These are phyloP conservation scores for Drosophila saltans DNA, from an alignment of 1,140 invertebrate species.

Conservation along the genomic window DNA sequence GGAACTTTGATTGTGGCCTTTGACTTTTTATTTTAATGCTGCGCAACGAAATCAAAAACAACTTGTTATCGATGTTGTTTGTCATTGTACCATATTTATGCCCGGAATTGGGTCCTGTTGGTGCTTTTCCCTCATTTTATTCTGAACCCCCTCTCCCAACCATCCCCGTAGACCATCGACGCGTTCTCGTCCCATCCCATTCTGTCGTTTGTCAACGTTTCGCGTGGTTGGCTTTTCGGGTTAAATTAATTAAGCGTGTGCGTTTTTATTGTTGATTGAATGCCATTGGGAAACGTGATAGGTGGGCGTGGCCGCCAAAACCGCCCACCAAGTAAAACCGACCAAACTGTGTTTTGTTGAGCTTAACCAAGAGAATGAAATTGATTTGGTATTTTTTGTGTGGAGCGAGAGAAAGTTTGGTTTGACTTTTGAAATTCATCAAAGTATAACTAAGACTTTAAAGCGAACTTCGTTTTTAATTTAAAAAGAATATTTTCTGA, in stretches of 20 bases:
- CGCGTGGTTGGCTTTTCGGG: conserved; percentile 74
- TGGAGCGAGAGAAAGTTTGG: not conserved
- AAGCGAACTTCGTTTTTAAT: not conserved
- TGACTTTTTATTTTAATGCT: conserved; percentile 70
- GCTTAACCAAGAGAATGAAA: conserved; percentile 10
- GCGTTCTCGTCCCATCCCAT: not conserved
- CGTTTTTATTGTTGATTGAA: conserved; percentile 80
- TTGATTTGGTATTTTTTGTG: not conserved
- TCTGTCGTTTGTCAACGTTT: conserved; percentile 60
- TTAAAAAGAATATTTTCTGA: not conserved
- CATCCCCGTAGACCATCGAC: not conserved
- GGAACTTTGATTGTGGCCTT: conserved; percentile 62
- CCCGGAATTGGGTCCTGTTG: not conserved
- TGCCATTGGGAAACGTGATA: conserved; percentile 17
- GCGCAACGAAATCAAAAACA: conserved; percentile 69
- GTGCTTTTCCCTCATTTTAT: not conserved
- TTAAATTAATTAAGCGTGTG: conserved; percentile 81
- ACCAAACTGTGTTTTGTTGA: conserved; percentile 3
- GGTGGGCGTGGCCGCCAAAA: conserved; percentile 9
- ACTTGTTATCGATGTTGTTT: conserved; percentile 73
- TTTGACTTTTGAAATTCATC: conserved; percentile 4
- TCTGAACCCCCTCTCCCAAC: not conserved
- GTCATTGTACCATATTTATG: conserved; percentile 59
- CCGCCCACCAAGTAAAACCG: not conserved
- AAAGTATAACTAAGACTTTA: not conserved